Evolutionary conservation across 2,888 invertebrate genomes (phyloP), one percentile per base, ranked within the genome.

Genomic region (Dimorphilus gyrociliatus): DNA sequence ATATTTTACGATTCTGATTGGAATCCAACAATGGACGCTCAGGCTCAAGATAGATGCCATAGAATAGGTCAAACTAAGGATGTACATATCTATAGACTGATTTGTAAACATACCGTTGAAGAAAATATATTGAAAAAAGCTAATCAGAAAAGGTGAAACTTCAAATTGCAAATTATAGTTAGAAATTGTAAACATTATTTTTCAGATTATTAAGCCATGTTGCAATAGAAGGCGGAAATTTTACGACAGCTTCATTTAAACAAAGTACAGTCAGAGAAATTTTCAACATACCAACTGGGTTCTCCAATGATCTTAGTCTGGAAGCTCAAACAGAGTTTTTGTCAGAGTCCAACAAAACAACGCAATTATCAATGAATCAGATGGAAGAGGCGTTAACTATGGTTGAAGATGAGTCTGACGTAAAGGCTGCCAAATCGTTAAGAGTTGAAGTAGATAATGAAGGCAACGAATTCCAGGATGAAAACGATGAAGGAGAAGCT

Each of bases 11-110:
- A 99, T 69, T 90, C 88, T 39, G 92, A 94, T 67, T 94, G 92
- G 94, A 94, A 94, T 72, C 94, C 94, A 29, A 94, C 92, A 4
- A 94, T 97, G 92, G 97, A 97, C 69, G 92, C 92, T 37, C 85
- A 86, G 62, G 69, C 69, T 23, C 68, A 69, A 46, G 69, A 69
- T 36, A 38, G 63, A 46, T 92, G 92, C 64, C 97, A 99, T 69
- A 75, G 97, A 50, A 97, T 99, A 61, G 97, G 97, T 0, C 97
- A 99, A 69, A 97, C 94, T 13, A 71, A 92, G 47, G 92, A 97
- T 71, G 97, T 99, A 40, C 88, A 92, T 66, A 92, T 97, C 55
- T 94, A 86, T 67, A 69, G 94, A 38, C 70, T 99, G 48, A 81
- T 99, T 36, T 88, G 90, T 57, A 85, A 90, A 60, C 80, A 77